Base-by-base conservation (phyloP, 2,113 vertebrate genomes). In the Panthera leo region DNA sequence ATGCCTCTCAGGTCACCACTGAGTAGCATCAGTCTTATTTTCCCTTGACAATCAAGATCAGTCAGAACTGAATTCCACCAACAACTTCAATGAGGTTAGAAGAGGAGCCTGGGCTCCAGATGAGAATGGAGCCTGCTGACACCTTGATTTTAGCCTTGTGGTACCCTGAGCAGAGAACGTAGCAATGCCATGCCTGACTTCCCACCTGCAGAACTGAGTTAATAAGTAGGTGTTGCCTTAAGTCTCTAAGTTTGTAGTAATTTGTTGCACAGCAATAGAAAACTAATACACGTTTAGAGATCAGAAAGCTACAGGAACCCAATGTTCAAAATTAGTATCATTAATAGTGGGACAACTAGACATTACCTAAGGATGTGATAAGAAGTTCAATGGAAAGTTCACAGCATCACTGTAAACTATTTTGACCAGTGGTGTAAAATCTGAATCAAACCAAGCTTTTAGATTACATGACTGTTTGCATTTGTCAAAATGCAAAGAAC, bases 401-500 rank as follows among this genome's bases (percentile, higher is more conserved):
- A 80, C 13, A 55, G 55, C 4, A 78, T 91, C 67, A 15, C 23
- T 68, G 82, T 93, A 70, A 88, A 89, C 31, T 82, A 78, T 89
- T 96, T 95, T 91, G 58, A 53, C 89, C 21, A 84, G 21, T 85
- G 53, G 2, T 80, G 36, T 96, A 85, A 89, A 96, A 53, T 82
- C 21, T 29, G 36, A 95, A 80, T 89, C 53, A 88, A 89, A 78
- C 34, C 71, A 88, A 92, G 18, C 85, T 93, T 93, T 89, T 88
- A 91, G 51, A 78, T 93, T 78, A 61, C 1, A 1, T 71, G 67
- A 85, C 84, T 89, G 12, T 29, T 84, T 76, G 45, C 55, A 95
- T 95, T 95, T 96, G 89, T 93, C 39, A 89, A 96, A 92, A 91
- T 14, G 19, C 53, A 71, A 19, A 96, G 42, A 79, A 61, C 34